These are phyloP conservation scores for Clarias magur DNA, from an alignment of 2,113 vertebrate genomes.

Conservation along the genomic window DNA sequence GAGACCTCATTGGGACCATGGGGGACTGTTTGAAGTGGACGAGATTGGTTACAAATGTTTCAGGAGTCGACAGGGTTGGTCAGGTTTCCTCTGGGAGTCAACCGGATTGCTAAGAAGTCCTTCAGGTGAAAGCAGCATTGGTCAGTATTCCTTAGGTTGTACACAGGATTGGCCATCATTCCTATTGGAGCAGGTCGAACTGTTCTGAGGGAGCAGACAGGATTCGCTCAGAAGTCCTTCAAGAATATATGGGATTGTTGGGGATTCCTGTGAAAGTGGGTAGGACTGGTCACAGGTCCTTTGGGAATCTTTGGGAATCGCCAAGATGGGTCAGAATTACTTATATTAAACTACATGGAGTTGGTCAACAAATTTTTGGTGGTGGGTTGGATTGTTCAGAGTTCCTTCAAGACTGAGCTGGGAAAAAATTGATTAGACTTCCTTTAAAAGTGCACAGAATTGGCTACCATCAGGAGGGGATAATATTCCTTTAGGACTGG, in stretches of 20 bases:
- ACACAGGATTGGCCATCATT: neutral
- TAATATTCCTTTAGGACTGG: neutral
- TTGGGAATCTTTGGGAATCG: neutral
- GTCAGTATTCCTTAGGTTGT: neutral
- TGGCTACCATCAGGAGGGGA: neutral
- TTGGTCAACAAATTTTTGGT: neutral
- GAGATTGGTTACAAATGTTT: neutral
- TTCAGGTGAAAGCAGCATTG: neutral
- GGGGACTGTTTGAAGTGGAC: neutral
- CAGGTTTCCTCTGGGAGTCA: neutral
- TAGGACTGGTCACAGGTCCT: neutral
- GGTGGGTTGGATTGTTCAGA: neutral
- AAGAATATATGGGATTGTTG: neutral
- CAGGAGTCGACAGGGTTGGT: neutral
- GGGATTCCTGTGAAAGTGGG: neutral
- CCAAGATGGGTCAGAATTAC: neutral
- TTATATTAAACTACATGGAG: neutral
- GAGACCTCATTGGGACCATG: neutral
- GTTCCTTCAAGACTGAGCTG: neutral
- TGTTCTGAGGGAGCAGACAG: neutral
- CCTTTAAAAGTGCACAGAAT: neutral
- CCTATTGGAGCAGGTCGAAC: neutral
- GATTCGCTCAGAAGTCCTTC: neutral
- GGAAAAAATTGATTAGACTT: neutral
- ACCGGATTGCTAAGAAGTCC: neutral